phyloP scores from a whole-genome alignment of 2,797 vertebrate species.

The Epinephelus malabaricus region DNA sequence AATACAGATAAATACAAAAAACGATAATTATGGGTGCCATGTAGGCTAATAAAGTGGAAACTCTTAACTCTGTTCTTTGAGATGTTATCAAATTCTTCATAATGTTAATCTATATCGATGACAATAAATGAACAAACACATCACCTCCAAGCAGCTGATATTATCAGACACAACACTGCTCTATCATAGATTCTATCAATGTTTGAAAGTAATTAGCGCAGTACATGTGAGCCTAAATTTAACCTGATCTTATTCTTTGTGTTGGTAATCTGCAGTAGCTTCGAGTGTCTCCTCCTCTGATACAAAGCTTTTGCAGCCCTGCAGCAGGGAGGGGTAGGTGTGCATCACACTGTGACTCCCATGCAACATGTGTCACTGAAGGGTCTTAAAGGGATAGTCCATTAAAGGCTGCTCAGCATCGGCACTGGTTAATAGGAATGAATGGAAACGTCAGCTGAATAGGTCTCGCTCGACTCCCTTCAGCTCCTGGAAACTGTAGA shows the following conservation, averaged over 20 bases:
- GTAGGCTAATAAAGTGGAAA: too few species aligned
- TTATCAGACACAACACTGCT: background rate
- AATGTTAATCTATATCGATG: background rate
- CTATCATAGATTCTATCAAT: background rate
- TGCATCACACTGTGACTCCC: slow-evolving; percentile 26
- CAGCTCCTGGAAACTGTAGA: slow-evolving; percentile 3
- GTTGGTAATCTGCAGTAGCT: background rate
- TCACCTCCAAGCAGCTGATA: slow-evolving; percentile 1
- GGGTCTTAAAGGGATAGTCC: slow-evolving; percentile 14
- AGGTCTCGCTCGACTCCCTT: slow-evolving; percentile 7
- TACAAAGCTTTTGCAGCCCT: slow-evolving; percentile 7
- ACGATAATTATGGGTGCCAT: too few species aligned
- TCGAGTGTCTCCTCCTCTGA: slow-evolving; percentile 2
- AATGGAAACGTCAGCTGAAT: slow-evolving; percentile 11
- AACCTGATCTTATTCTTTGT: background rate
- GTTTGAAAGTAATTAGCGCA: background rate
- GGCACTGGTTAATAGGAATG: background rate
- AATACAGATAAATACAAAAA: too few species aligned
- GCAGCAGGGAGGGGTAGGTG: slow-evolving; percentile 29
- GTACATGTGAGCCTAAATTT: background rate
- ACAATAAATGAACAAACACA: background rate
- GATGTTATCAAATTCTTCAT: background rate
- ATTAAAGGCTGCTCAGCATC: slow-evolving; percentile 1
- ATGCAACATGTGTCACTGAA: slow-evolving; percentile 39
- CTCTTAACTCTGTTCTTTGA: too few species aligned